Evolutionary conservation across 2,888 invertebrate species (phyloP).

Genomic region (Chrysolina americana): DNA sequence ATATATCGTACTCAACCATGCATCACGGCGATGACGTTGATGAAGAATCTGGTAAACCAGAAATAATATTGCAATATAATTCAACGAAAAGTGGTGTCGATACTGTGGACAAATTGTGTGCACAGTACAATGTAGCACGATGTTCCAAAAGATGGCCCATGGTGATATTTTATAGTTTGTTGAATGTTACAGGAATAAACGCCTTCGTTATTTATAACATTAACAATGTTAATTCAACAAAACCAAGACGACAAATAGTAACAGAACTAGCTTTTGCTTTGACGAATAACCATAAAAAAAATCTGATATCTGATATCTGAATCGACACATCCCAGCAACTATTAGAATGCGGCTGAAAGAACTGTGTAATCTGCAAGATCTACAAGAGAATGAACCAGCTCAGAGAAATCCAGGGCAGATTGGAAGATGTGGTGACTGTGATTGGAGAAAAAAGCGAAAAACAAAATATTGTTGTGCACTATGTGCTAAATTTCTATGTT

Average conservation of each 20-base stretch:
- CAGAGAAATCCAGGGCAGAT: constrained; percentile 4
- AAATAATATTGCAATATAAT: constrained; percentile 28
- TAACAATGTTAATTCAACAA: constrained; percentile 20
- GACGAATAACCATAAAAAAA: constrained; percentile 13
- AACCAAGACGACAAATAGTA: constrained; percentile 18
- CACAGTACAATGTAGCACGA: not conserved
- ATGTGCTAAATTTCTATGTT: constrained; percentile 4
- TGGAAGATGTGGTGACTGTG: constrained; percentile 20
- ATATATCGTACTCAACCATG: not conserved
- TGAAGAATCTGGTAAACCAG: constrained; percentile 24
- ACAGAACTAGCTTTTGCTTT: constrained; percentile 23
- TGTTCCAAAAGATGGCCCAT: constrained; percentile 17
- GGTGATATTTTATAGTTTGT: constrained; percentile 20
- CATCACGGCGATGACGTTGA: no score
- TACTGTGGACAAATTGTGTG: constrained; percentile 21
- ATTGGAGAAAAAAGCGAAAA: constrained; percentile 18
- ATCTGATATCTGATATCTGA: constrained; percentile 12
- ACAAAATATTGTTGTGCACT: constrained; percentile 20
- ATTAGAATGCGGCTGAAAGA: constrained; percentile 9
- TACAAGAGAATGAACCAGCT: constrained; percentile 12
- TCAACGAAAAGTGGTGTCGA: constrained; percentile 15
- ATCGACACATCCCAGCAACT: constrained; percentile 20
- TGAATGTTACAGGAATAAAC: constrained; percentile 20
- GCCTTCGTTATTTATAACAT: constrained; percentile 2
- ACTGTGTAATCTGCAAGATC: not conserved